Conservation (phyloP, 2,797 vertebrate species). For the Acridotheres tristis region DNA sequence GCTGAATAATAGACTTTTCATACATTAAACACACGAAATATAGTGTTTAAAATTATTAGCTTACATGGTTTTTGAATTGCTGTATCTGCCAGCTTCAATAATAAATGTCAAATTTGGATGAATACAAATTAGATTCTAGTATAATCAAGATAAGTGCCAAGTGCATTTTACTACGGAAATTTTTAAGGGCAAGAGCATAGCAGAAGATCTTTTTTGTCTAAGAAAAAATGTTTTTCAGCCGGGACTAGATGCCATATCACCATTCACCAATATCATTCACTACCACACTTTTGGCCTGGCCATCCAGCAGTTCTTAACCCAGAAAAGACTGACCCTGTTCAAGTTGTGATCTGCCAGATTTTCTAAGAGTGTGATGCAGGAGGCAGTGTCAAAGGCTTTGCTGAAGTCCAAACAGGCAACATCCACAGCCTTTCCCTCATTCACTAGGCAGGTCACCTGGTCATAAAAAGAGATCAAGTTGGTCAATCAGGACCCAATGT, state of each 20-base stretch:
- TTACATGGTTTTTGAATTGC: neutral
- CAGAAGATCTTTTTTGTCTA: neutral
- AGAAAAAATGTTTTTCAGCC: neutral
- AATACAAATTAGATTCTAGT: neutral
- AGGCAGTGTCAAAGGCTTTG: neutral
- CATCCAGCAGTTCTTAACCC: neutral
- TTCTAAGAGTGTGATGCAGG: neutral
- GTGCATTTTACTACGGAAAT: neutral
- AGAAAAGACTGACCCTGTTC: neutral
- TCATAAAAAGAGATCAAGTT: neutral
- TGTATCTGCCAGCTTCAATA: neutral
- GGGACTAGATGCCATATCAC: no score
- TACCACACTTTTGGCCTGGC: neutral
- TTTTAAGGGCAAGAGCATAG: neutral
- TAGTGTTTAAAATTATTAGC: neutral
- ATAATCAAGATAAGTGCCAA: neutral
- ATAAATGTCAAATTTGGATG: neutral
- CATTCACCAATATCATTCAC: neutral
- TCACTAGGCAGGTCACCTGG: fast-evolving
- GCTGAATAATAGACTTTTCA: neutral
- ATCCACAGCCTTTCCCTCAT: neutral
- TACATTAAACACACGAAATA: neutral
- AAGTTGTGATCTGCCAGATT: neutral
- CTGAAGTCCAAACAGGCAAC: neutral
- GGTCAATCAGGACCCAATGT: neutral